A percentile compares a stretch with the other conserved stretches of the same genome.
Conservation (phyloP, 2,113 vertebrate genomes). For the Menura novaehollandiae region DNA sequence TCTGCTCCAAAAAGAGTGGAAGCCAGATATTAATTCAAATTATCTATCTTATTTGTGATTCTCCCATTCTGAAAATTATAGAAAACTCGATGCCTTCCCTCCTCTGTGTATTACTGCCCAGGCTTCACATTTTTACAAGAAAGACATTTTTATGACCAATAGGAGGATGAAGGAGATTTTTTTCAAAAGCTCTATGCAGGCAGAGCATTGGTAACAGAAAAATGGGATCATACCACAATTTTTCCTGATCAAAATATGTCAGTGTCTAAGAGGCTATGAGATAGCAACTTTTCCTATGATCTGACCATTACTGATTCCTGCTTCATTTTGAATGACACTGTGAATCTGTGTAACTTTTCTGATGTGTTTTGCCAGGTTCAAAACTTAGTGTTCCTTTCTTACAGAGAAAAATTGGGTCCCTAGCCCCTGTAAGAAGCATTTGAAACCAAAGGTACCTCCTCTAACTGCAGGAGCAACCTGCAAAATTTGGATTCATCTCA, state of each 20-base stretch:
- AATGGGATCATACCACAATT: not conserved
- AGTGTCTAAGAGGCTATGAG: not conserved
- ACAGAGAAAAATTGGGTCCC: not conserved
- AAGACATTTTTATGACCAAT: not conserved
- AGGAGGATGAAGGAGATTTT: not conserved
- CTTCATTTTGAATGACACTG: not conserved
- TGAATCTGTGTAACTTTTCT: not conserved
- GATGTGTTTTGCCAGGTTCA: not conserved
- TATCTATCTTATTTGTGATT: not conserved
- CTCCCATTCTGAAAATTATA: not conserved
- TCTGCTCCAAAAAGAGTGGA: not conserved
- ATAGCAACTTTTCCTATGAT: not conserved
- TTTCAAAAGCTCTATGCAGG: not conserved
- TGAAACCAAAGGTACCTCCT: not conserved
- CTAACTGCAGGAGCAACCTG: not conserved
- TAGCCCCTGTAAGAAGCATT: not conserved
- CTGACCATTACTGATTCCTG: not conserved
- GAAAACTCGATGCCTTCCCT: accelerated
- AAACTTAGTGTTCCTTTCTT: not conserved
- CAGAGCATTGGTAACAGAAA: not conserved
- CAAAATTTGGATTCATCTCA: not conserved
- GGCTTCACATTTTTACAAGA: not conserved
- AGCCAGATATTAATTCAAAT: not conserved
- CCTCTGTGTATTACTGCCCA: not conserved
- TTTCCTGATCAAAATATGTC: not conserved